Evolutionary conservation across 2,888 invertebrate genomes (phyloP), one percentile per base, ranked within the genome.

Genomic region (Nematopogon swammerdamellus): DNA sequence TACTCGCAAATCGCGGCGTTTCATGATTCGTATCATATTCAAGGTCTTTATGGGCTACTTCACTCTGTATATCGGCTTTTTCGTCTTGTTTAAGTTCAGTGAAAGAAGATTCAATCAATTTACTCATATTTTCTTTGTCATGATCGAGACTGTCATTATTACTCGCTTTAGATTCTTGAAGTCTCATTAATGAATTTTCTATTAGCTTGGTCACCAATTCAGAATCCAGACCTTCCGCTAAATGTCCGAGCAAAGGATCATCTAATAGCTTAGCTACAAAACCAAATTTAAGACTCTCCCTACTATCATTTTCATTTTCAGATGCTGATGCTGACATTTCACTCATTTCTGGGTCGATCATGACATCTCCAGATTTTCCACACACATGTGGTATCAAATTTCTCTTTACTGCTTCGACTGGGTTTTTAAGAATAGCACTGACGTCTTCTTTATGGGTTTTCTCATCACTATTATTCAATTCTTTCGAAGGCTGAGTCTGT

Each of bases 311-410:
- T 50, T 58, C 52, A 52, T 55, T 54, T 45, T 60, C 54, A 25
- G 49, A 52, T 8, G 14, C n/a, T 4, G 36, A 14, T 3, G n/a
- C 36, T 14, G 36, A 36, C 11, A 36, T 14, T 8, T 36, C 36
- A 36, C 14, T 25, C 25, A 25, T 14, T 14, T 36, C n/a, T 6
- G 3, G 8, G 3, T 36, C 36, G 3, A 36, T 14, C 10, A 45
- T 44, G 2, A 6, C 6, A 29, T 61, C 55, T 68, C 75, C 69
- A 60, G 62, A 72, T 66, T 85, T 85, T 20, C 89, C 89, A 68
- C 90, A 90, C 49, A 90, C 86, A 63, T 89, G 89, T 45, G 90
- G 89, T 60, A 90, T 85, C 54, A 89, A 73, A 67, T 90, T 89
- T 57, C 86, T 79, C 60, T 83, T 83, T 3, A 89, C 87, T 16